These are phyloP conservation scores for Craniophora ligustri DNA, from an alignment of 2,888 invertebrate species.

Conservation along the genomic window DNA sequence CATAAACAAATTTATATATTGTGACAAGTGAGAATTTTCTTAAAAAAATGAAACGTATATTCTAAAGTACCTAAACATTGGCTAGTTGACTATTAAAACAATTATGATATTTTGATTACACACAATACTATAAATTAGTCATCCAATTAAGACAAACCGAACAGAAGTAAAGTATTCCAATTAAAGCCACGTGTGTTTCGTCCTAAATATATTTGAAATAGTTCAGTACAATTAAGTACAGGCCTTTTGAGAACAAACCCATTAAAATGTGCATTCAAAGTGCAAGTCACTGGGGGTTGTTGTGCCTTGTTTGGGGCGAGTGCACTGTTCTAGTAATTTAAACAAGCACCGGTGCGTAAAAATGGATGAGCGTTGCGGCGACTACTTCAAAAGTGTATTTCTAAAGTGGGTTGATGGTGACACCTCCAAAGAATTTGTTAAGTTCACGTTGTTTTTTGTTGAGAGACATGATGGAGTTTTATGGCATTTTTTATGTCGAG, in stretches of 20 bases:
- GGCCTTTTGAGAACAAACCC: constrained; percentile 70
- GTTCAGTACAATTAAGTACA: constrained; percentile 67
- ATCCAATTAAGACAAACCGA: not conserved
- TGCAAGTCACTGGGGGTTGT: constrained; percentile 80
- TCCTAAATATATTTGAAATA: constrained; percentile 55
- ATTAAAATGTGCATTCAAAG: constrained; percentile 84
- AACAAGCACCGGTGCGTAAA: constrained; percentile 78
- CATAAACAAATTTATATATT: too few species aligned
- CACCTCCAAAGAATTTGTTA: constrained; percentile 34
- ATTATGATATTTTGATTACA: too few species aligned
- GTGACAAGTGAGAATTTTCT: too few species aligned
- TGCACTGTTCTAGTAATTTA: constrained; percentile 78
- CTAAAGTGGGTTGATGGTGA: constrained; percentile 37
- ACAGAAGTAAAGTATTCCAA: constrained; percentile 26
- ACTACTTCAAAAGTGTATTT: constrained; percentile 68
- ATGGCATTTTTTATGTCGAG: too few species aligned
- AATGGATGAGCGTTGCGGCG: constrained; percentile 71
- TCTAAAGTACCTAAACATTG: too few species aligned
- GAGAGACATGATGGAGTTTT: not conserved
- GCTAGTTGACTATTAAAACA: too few species aligned
- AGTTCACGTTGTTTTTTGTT: constrained; percentile 2
- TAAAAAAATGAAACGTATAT: too few species aligned
- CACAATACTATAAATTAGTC: not conserved
- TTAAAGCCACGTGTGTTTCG: constrained; percentile 43
- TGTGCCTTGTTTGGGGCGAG: constrained; percentile 64